Evolutionary conservation across 1,140 invertebrate genomes (phyloP).

Genomic region (Bombus polaris): DNA sequence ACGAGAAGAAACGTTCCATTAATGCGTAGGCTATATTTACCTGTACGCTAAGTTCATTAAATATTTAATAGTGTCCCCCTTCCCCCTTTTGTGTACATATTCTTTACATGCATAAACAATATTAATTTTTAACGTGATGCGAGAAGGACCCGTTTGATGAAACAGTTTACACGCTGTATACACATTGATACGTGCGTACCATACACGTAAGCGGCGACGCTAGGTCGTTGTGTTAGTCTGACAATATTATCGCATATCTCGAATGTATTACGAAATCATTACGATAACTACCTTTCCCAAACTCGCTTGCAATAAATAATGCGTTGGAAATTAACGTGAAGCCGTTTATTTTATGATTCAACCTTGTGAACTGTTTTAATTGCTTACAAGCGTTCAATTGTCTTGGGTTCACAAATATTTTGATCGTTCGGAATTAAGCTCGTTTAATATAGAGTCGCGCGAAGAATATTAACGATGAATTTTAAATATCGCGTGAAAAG

Average conservation of each 20-base stretch:
- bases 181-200: slow-evolving; percentile 25
- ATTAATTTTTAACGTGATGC: slow-evolving; percentile 59
- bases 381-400: background rate
- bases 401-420: background rate
- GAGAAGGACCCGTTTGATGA: slow-evolving; percentile 37
- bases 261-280: slow-evolving; percentile 74
- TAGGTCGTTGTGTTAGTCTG: slow-evolving; percentile 68
- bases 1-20: slow-evolving; percentile 73
- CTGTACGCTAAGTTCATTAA: slow-evolving; percentile 59
- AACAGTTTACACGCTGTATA: slow-evolving; percentile 30
- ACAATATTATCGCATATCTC: slow-evolving; percentile 71
- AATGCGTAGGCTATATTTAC: slow-evolving; percentile 67
- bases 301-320: slow-evolving; percentile 78
- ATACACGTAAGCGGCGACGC: slow-evolving; percentile 60
- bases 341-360: slow-evolving; percentile 1
- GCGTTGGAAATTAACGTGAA: slow-evolving; percentile 68
- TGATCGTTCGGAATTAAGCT: background rate
- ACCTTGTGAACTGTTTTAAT: background rate
- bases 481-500: background rate
- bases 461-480: background rate
- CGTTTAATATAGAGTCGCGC: background rate
- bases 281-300: slow-evolving; percentile 76
- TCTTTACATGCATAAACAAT: slow-evolving; percentile 60
- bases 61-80: slow-evolving; percentile 65
- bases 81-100: slow-evolving; percentile 62